Conservation (phyloP, 2,888 invertebrate species). For the Nineta flava region DNA sequence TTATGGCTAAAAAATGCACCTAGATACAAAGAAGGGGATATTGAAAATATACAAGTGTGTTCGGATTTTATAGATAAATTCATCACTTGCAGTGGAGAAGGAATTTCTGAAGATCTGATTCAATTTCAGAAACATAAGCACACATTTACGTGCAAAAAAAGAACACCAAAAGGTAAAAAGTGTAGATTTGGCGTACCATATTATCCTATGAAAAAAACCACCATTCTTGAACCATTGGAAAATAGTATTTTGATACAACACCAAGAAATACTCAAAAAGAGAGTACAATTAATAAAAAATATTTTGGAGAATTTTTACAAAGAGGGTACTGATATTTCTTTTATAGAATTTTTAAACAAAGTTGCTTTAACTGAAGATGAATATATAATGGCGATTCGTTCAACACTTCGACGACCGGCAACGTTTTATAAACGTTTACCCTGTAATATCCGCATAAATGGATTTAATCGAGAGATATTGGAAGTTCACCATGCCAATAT, state of each 20-base stretch:
- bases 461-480: too few relatives aligned
- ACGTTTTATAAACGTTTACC: slow-evolving; percentile 9
- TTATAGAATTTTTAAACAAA: slow-evolving; percentile 9
- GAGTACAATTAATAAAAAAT: not conserved
- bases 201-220: slow-evolving; percentile 12
- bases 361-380: slow-evolving; percentile 9
- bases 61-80: slow-evolving; percentile 11
- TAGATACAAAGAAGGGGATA: slow-evolving; percentile 10
- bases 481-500: slow-evolving; percentile 18
- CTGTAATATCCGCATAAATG: slow-evolving; percentile 12
- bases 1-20: slow-evolving; percentile 18
- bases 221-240: slow-evolving; percentile 5
- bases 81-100: slow-evolving; percentile 12
- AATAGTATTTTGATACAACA: not conserved
- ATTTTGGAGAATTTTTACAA: not conserved
- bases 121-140: slow-evolving; percentile 13
- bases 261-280: not conserved
- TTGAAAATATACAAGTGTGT: slow-evolving; percentile 8
- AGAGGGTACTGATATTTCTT: slow-evolving; percentile 1
- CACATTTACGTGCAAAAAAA: slow-evolving; percentile 13
- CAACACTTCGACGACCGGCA: slow-evolving; percentile 6
- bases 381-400: slow-evolving; percentile 13
- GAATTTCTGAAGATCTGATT: slow-evolving; percentile 8
- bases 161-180: slow-evolving; percentile 6
- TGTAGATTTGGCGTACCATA: slow-evolving; percentile 14